Evolutionary conservation across 37 sponge, comb jelly and placozoan genomes (phyloP), one percentile per base, ranked within the genome.

Genomic region (Spongilla lacustris): DNA sequence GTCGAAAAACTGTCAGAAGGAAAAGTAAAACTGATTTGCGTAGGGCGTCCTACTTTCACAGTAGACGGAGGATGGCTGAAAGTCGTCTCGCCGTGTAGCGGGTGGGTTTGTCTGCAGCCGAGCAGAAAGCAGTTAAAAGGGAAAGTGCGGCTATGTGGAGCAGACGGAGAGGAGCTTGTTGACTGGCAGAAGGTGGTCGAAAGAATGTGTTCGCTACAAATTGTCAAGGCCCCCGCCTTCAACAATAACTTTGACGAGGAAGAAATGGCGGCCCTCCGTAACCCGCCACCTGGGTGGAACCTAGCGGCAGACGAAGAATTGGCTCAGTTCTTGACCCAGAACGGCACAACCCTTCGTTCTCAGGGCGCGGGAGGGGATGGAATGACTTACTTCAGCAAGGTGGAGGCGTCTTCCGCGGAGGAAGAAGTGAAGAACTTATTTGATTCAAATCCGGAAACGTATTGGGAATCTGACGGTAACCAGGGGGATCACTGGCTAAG

Each of bases 381-480:
- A 0, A 58, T 80, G 19, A 90, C 89, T 31, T 78, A 93, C 31
- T 79, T 89, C 36, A 24, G 25, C 2, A 83, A 81, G 31, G 49
- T 93, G 0, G 82, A 89, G 36, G 88, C 75, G 1, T 92, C 92
- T 1, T 92, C 92, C 0, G 81, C 84, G 32, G 85, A 84, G 25
- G 72, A 67, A 4, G 78, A 84, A 19, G 33, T 81, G 4, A 49
- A 75, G 31, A 74, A 90, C 22, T 71, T 95, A 85, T 25, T 92
- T 41, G 88, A 92, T 36, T 72, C 80, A 22, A 76, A 89, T 67
- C 41, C 49, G 19, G 92, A 87, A 2, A 75, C 72, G 32, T 91
- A 91, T 50, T 96, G 96, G 96, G 96, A 96, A 66, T 93, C 94
- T 19, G 91, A 93, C 77, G 92, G 94, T 0, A 67, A 50, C 30